Evolutionary conservation across 2,888 invertebrate genomes (phyloP).

Genomic region (Aspidapion aeneum): DNA sequence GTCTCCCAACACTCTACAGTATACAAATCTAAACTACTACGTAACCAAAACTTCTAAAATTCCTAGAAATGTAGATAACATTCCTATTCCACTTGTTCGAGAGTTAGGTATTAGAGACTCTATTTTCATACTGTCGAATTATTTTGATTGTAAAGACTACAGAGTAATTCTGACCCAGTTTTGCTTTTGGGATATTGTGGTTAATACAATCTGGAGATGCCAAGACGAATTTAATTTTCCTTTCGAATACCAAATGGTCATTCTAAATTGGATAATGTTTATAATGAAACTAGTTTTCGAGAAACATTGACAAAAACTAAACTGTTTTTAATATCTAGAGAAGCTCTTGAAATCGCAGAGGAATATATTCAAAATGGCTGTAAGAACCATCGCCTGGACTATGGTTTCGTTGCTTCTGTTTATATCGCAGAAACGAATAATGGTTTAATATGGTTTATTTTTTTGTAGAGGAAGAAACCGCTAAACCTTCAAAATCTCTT

Average conservation of each 20-base stretch:
- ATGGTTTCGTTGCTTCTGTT: too few species aligned
- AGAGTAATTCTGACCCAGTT: constrained; percentile 41
- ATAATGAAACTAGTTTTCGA: constrained; percentile 43
- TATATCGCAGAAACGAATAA: too few species aligned
- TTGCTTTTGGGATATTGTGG: constrained; percentile 46
- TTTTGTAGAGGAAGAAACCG: too few species aligned
- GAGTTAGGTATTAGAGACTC: constrained; percentile 39
- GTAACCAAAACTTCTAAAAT: constrained; percentile 25
- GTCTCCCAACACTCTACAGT: constrained; percentile 35
- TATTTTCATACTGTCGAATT: constrained; percentile 36
- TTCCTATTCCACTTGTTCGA: constrained; percentile 38
- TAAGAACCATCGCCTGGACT: constrained; percentile 32
- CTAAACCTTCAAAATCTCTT: too few species aligned
- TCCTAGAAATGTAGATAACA: constrained; percentile 30
- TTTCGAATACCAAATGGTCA: constrained; percentile 38
- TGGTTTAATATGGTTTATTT: too few species aligned
- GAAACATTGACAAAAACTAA: constrained; percentile 35
- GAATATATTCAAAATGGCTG: constrained; percentile 39
- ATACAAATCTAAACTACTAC: constrained; percentile 23
- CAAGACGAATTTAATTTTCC: constrained; percentile 45
- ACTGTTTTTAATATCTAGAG: constrained; percentile 40
- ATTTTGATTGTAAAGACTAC: constrained; percentile 39
- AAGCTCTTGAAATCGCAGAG: constrained; percentile 40
- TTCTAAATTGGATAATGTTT: constrained; percentile 43
- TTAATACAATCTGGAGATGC: constrained; percentile 45